Evolutionary conservation across 2,888 invertebrate genomes (phyloP), one percentile per base, ranked within the genome.

Genomic region (Fragum sueziense): DNA sequence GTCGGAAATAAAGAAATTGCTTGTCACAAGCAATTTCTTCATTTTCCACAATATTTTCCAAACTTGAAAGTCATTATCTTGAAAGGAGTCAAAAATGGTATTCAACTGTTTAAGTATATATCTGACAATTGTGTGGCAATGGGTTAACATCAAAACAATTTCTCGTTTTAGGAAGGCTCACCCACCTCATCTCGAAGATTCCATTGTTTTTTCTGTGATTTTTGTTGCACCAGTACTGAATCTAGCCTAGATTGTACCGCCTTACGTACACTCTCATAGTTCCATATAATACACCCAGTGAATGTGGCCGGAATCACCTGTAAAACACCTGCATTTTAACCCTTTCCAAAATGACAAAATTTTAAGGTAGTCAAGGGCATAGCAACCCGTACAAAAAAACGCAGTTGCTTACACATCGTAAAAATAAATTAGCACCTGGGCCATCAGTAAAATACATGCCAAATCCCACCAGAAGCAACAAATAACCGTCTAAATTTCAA

Each of bases 271-370:
- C 93, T 95, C 93, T 98, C 98, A 94, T 98, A 98, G 93, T 98
- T 97, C 96, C 97, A 97, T 85, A 98, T 96, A 25, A 96, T 95
- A 87, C 96, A 96, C 25, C 96, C 96, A 33, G 95, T 94, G 90
- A 97, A 95, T 91, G 96, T 96, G 7, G 72, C 37, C 17, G 81
- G 81, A 27, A 81, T 25, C 69, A 73, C 33, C 87, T 81, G 70
- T 52, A 74, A 76, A 14, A n/a, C n/a, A n/a, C n/a, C n/a, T n/a
- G n/a, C n/a, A n/a, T n/a, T n/a, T n/a, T n/a, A n/a, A n/a, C n/a
- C n/a, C n/a, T n/a, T n/a, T n/a, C n/a, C n/a, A n/a, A n/a, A n/a
- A n/a, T n/a, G n/a, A n/a, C n/a, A n/a, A n/a, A n/a, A n/a, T n/a
- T n/a, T n/a, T n/a, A n/a, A n/a, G n/a, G n/a, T n/a, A n/a, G n/a